Evolutionary conservation across 2,797 vertebrate genomes (phyloP).

Genomic region (Hypotaenidia okinawae): DNA sequence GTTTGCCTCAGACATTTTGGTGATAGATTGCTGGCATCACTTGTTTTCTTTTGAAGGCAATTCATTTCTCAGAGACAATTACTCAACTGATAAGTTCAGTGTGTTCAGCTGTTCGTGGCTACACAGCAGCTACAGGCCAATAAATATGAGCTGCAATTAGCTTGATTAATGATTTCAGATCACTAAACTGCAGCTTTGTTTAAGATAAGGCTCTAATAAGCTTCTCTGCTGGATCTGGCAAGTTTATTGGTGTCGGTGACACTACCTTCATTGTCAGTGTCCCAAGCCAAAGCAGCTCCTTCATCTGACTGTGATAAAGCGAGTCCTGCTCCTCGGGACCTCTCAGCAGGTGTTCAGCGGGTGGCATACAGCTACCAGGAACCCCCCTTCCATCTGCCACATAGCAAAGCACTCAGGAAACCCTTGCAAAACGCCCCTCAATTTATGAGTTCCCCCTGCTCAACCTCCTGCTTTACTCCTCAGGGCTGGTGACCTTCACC

Average conservation of each 20-base stretch:
- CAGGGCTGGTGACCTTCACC: background rate
- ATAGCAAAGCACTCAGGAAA: constrained; percentile 31
- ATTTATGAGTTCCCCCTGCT: background rate
- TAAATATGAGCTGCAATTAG: constrained; percentile 55
- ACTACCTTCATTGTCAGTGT: constrained; percentile 12
- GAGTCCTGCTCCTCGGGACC: background rate
- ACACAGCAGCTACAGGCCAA: constrained; percentile 32
- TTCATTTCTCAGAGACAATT: constrained; percentile 67
- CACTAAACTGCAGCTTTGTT: constrained; percentile 53
- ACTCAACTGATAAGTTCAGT: constrained; percentile 66
- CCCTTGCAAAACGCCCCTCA: constrained; percentile 51
- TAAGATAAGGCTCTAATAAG: constrained; percentile 56
- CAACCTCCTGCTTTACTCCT: background rate
- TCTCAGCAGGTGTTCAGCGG: constrained; percentile 55
- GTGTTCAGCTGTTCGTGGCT: constrained; percentile 54
- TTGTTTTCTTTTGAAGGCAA: constrained; percentile 57
- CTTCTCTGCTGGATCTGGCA: constrained; percentile 5
- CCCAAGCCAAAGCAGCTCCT: constrained; percentile 13
- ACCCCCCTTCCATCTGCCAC: constrained; percentile 29
- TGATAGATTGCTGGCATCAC: constrained; percentile 45
- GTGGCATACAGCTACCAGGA: background rate
- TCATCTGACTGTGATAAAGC: background rate
- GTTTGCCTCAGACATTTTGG: constrained; percentile 20
- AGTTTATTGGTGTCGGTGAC: background rate
- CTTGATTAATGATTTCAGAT: constrained; percentile 72